A percentile compares a stretch with the other conserved stretches of the same genome.
Conservation (phyloP, 1,140 invertebrate genomes). For the Cyclargus thomasi region DNA sequence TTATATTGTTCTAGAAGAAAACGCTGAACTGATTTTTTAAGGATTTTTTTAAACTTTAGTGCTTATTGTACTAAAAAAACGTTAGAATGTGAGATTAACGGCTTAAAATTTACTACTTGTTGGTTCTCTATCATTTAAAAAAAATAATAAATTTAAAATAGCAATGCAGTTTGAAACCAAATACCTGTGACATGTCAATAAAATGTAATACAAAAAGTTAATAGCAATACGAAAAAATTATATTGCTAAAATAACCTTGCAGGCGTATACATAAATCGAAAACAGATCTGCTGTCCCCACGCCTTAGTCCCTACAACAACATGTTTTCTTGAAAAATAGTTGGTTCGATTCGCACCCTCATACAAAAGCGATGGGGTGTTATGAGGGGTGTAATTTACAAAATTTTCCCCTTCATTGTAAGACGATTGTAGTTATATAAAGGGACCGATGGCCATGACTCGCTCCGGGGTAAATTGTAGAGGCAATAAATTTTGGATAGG, state of each 20-base stretch:
- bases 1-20: too few relatives aligned
- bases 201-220: not conserved
- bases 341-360: constrained; percentile 33
- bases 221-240: not conserved
- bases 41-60: too few relatives aligned
- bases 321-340: constrained; percentile 24
- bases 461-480: constrained; percentile 35
- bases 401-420: constrained; percentile 62
- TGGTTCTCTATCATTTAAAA: too few relatives aligned
- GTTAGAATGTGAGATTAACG: too few relatives aligned
- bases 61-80: too few relatives aligned
- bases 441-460: constrained; percentile 48
- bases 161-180: too few relatives aligned
- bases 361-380: constrained; percentile 50
- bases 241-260: constrained; percentile 10
- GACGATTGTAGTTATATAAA: constrained; percentile 52
- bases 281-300: not conserved
- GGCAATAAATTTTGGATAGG: constrained; percentile 20
- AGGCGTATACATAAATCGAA: constrained; percentile 11
- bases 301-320: constrained; percentile 14
- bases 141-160: too few relatives aligned
- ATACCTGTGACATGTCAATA: too few relatives aligned
- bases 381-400: constrained; percentile 56
- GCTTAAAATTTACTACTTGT: too few relatives aligned
- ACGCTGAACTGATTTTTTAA: too few relatives aligned